Evolutionary conservation across 2,113 vertebrate species (phyloP), one percentile per base, ranked within the genome.

Genomic region (Tauraco erythrolophus): DNA sequence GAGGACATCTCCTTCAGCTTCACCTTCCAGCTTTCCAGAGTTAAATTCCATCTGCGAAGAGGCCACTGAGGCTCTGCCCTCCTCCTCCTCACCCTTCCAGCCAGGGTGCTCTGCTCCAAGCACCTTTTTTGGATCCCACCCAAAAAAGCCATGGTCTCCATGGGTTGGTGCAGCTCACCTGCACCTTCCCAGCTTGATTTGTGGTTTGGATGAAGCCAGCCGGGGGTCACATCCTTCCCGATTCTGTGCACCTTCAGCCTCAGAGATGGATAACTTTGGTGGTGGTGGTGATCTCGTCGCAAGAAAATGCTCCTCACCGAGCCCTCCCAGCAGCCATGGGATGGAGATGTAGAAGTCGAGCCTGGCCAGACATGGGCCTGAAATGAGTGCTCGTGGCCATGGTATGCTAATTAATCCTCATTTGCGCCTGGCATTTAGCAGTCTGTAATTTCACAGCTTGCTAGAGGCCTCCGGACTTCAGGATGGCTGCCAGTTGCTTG

Each of bases 61-160:
- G 15, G 7, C 6, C 6, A 4, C 11, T 7, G 19, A 80, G 50
- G 7, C 14, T 39, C 50, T 87, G 65, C 12, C 45, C 10, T 24
- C 66, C 33, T 88, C 56, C 24, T 48, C 39, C 16, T 79, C 35
- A 24, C 9, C 41, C 6, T 9, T 41, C 21, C 4, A 2, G 21
- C 23, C 46, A 31, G 10, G 31, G 6, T 18, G 15, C 8, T 66
- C 5, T 2, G 2, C 43, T 66, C 71, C 17, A n/a, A n/a, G n/a
- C n/a, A n/a, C n/a, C n/a, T n/a, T n/a, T n/a, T n/a, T n/a, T n/a
- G n/a, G n/a, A n/a, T 64, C 24, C 22, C 6, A 14, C 14, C 14
- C 41, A 43, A 43, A 15, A 28, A 48, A 37, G 22, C 39, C 41
- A 4, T 0, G 0, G 8, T 54, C 14, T 50, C 30, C 2, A 0